phyloP scores from a whole-genome alignment of 2,797 vertebrate genomes.

The Kryptopterus vitreolus region DNA sequence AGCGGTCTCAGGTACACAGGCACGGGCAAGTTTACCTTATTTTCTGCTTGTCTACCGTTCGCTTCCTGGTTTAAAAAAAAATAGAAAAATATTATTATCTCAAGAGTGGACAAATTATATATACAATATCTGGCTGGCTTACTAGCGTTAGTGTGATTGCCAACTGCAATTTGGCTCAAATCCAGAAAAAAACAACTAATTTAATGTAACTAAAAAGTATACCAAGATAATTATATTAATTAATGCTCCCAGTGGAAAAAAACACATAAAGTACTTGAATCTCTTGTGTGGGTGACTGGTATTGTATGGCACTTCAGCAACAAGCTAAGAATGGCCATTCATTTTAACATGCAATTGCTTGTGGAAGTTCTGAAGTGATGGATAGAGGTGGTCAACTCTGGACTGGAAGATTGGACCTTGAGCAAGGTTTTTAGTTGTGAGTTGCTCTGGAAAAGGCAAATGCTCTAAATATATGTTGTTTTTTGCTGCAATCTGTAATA shows the following conservation, averaged over 20 bases:
- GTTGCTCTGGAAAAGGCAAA: too few species aligned
- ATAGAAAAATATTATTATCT: background rate
- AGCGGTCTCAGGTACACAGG: slow-evolving; percentile 94
- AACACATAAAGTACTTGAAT: background rate
- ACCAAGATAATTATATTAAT: background rate
- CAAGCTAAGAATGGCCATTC: background rate
- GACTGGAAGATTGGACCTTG: too few species aligned
- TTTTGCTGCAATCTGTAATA: background rate
- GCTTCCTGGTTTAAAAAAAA: slow-evolving; percentile 59
- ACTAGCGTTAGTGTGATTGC: background rate
- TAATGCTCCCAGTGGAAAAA: background rate
- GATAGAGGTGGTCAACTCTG: too few species aligned
- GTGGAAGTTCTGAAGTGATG: too few species aligned
- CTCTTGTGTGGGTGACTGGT: background rate
- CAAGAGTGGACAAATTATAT: background rate
- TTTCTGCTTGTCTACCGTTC: slow-evolving; percentile 87
- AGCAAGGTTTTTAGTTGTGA: too few species aligned
- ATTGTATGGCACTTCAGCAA: background rate
- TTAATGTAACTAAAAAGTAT: background rate
- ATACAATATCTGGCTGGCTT: background rate
- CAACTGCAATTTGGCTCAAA: background rate
- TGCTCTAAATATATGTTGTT: too few species aligned
- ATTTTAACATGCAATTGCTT: background rate
- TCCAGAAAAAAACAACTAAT: background rate
- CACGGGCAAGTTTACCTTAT: slow-evolving; percentile 90